Evolutionary conservation across 2,797 vertebrate species (phyloP), one percentile per base, ranked within the genome.

Genomic region (Anguilla pacifica): DNA sequence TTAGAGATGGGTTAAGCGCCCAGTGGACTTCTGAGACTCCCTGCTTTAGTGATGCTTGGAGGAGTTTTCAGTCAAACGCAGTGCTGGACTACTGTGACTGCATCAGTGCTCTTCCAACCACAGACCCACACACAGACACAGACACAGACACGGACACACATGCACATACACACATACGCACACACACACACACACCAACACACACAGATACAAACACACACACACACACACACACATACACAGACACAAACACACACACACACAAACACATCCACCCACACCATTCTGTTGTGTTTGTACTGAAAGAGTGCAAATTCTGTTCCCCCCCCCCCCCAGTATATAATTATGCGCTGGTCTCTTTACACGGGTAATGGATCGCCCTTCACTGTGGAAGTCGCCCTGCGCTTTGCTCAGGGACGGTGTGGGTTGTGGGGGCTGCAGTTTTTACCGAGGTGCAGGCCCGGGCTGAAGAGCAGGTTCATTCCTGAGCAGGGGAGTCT

Each of bases 401-500:
- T 25, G 2, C 9, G 59, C n/a, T 61, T 43, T 35, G 39, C 10
- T 35, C 22, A 43, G 39, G 77, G 43, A 49, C 17, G 77, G 3
- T 49, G 77, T 49, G 49, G 77, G 25, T 81, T 81, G 17, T 81
- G 82, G 7, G 59, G n/a, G 79, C 15, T 39, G 22, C 6, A 79
- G 55, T 84, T 72, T 84, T 61, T 46, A 35, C 35, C 35, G 35
- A 35, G 35, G 35, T 35, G 28, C 15, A 67, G 59, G 79, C 67
- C 49, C 31, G 19, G 46, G 83, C n/a, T 64, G 55, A 86, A 51
- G 31, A 49, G 81, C 53, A 72, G 2, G 67, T 86, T 89, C 53
- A 88, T 85, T 91, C 83, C 86, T 85, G 64, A 57, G 55, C 86
- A 89, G 82, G 51, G 85, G 55, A 57, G 83, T 90, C 86, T 90